Evolutionary conservation across 2,113 vertebrate species (phyloP).

Genomic region (Oreochromis spilurus): DNA sequence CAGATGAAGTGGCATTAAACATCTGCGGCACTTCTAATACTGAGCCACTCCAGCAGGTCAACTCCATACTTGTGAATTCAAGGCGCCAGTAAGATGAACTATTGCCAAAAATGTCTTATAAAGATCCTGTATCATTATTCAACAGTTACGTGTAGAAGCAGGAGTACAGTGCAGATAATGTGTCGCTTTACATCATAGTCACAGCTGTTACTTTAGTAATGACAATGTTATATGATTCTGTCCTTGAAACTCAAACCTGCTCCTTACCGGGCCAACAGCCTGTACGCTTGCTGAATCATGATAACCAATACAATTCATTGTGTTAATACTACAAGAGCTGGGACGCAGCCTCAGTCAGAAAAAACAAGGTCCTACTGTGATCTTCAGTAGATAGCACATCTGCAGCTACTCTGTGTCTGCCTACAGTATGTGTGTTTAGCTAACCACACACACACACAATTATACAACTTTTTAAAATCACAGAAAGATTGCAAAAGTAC

Average conservation of each 20-base stretch:
- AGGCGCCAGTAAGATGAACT: slow-evolving; percentile 15
- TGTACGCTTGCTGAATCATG: slow-evolving; percentile 26
- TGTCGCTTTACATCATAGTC: slow-evolving; percentile 53
- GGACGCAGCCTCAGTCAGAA: background rate
- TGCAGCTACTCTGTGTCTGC: background rate
- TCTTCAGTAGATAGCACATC: slow-evolving; percentile 19
- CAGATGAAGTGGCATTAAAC: background rate
- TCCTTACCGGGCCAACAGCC: slow-evolving; percentile 11
- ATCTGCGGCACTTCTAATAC: background rate
- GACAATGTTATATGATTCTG: slow-evolving; percentile 56
- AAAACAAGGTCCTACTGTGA: slow-evolving; percentile 3
- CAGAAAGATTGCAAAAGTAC: background rate
- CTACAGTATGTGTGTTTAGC: background rate
- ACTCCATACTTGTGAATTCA: slow-evolving; percentile 24
- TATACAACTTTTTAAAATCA: background rate
- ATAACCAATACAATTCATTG: slow-evolving; percentile 21
- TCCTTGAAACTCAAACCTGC: slow-evolving; percentile 51
- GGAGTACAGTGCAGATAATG: slow-evolving; percentile 29
- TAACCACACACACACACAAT: background rate
- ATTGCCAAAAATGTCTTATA: slow-evolving; percentile 27
- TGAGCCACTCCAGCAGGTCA: background rate
- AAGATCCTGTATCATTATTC: slow-evolving; percentile 31
- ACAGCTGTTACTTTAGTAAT: slow-evolving; percentile 53
- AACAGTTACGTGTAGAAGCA: slow-evolving; percentile 27
- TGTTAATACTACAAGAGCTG: slow-evolving; percentile 12